These are phyloP conservation scores for Karalla daura DNA, from an alignment of 2,797 vertebrate species.

Conservation along the genomic window DNA sequence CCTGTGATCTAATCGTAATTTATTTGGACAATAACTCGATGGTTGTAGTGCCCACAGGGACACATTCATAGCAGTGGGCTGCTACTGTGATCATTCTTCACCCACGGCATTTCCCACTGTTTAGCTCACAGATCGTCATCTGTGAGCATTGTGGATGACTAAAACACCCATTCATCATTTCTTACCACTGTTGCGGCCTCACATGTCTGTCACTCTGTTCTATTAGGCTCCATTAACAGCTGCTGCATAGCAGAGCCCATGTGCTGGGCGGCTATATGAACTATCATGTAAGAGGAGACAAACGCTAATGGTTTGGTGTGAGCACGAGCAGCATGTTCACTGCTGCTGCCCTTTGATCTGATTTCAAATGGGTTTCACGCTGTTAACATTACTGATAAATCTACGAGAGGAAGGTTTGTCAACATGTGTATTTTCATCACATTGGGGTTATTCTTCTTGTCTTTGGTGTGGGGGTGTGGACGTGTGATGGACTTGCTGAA, in stretches of 20 bases:
- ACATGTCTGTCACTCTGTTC: background rate
- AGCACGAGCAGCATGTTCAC: background rate
- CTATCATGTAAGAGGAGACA: conserved; percentile 5
- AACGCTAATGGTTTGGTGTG: background rate
- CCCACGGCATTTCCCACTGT: background rate
- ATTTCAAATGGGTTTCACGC: background rate
- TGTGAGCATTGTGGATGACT: background rate
- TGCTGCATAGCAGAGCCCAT: conserved; percentile 3
- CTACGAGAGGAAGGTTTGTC: too few relatives aligned
- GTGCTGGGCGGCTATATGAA: conserved; percentile 13
- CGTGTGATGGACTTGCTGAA: too few relatives aligned
- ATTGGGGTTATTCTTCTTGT: too few relatives aligned
- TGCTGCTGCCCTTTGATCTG: background rate
- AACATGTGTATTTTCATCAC: too few relatives aligned
- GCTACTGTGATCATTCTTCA: background rate
- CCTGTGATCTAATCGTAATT: background rate
- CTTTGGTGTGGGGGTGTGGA: too few relatives aligned
- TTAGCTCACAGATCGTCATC: background rate
- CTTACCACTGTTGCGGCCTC: background rate
- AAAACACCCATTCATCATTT: conserved; percentile 16
- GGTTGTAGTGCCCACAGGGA: background rate
- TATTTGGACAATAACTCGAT: background rate
- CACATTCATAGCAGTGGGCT: too few relatives aligned
- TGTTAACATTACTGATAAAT: too few relatives aligned
- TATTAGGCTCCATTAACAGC: conserved; percentile 16